phyloP scores from a whole-genome alignment of 2,888 invertebrate species.

The Sclerodermus sp. region DNA sequence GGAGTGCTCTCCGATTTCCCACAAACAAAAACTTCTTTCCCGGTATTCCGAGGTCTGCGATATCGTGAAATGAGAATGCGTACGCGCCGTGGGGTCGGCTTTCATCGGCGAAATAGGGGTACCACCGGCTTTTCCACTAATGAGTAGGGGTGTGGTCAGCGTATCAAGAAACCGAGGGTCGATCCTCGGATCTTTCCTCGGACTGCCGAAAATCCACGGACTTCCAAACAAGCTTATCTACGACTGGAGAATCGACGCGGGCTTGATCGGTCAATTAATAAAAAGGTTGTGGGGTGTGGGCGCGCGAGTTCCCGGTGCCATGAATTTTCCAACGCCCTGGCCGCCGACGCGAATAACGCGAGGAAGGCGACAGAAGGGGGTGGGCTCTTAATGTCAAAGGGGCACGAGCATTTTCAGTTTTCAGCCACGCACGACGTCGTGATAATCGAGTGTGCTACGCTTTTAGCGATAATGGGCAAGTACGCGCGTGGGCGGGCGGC shows the following conservation, averaged over 20 bases:
- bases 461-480: conserved; percentile 56
- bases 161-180: conserved; percentile 15
- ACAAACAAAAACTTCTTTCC: conserved; percentile 31
- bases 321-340: too few relatives aligned
- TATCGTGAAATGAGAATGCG: conserved; percentile 21
- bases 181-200: not conserved
- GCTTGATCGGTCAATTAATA: too few relatives aligned
- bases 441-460: conserved; percentile 57
- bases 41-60: too few relatives aligned
- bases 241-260: too few relatives aligned
- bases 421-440: conserved; percentile 48
- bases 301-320: too few relatives aligned
- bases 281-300: too few relatives aligned
- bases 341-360: too few relatives aligned
- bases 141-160: conserved; percentile 28
- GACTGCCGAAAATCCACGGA: not conserved
- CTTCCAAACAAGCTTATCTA: too few relatives aligned
- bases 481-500: conserved; percentile 31
- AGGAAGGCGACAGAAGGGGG: conserved; percentile 1
- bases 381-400: conserved; percentile 30
- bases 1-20: conserved; percentile 16
- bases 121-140: conserved; percentile 27
- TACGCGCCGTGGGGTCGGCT: conserved; percentile 16
- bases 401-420: conserved; percentile 47
- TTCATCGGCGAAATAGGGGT: conserved; percentile 19